These are phyloP conservation scores for Scomberomorus guttatus DNA, from an alignment of 2,797 vertebrate species.

Conservation along the genomic window DNA sequence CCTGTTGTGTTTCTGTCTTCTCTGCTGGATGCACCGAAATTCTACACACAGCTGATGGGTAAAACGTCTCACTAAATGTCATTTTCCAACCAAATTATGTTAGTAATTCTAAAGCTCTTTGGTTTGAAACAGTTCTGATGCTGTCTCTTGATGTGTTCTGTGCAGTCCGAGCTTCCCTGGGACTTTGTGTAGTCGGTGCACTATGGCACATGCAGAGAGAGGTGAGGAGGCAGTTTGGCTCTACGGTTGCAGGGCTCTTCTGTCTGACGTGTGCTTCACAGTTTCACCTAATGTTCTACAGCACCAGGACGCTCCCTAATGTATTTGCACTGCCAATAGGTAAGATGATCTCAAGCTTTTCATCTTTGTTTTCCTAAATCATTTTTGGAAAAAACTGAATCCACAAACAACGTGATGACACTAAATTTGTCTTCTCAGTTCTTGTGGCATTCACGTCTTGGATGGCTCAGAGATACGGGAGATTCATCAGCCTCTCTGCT, in stretches of 20 bases:
- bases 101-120: not conserved
- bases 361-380: not conserved
- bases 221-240: constrained; percentile 92
- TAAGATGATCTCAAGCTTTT: constrained; percentile 63
- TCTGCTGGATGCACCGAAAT: constrained; percentile 88
- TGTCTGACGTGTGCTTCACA: constrained; percentile 92
- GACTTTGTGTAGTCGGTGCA: constrained; percentile 86
- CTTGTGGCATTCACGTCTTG: constrained; percentile 91
- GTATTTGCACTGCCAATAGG: constrained; percentile 93
- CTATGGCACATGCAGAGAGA: constrained; percentile 93
- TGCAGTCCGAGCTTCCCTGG: constrained; percentile 91
- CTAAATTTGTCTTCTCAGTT: constrained; percentile 79
- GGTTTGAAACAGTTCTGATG: not conserved
- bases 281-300: constrained; percentile 99
- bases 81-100: not conserved
- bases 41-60: constrained; percentile 93
- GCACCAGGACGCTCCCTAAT: constrained; percentile 95
- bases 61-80: not conserved
- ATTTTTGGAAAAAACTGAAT: not conserved
- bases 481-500: constrained; percentile 93
- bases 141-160: not conserved
- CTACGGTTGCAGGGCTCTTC: constrained; percentile 89
- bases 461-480: constrained; percentile 89
- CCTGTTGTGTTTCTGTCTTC: constrained; percentile 87
- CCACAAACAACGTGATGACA: not conserved